Base-by-base conservation (phyloP, 1,140 invertebrate species). In the Aphis craccivora region DNA sequence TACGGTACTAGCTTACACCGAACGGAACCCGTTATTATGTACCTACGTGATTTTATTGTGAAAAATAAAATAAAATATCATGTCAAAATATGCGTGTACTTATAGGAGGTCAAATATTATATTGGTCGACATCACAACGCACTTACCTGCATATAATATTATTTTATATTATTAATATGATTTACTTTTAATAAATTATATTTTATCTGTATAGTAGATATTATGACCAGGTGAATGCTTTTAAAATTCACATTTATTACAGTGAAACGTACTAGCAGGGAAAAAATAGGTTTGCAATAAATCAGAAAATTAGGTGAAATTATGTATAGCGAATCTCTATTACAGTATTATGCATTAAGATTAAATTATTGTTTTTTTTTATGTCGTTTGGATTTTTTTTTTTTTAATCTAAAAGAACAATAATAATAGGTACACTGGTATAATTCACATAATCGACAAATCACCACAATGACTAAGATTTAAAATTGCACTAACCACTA, bases 21-120 rank as follows among this genome's bases (percentile, higher is more conserved):
- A 45, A 90, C 88, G 37, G 22, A 89, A 90, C 89, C 89, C 22
- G 37, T 90, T n/a, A 90, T 90, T 90, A 90, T 18, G 18, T 23
- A 30, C 30, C n/a, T n/a, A 88, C 48, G 87, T 88, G 48, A n/a
- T n/a, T 35, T 76, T 76, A 76, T 76, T 76, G 60, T 76, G n/a
- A n/a, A 76, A 76, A 76, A 76, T 0, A 76, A 76, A 67, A 76
- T 0, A 76, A 35, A n/a, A 76, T n/a, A 76, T 76, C 60, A 76
- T 76, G 30, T 76, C 30, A 76, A 76, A 76, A n/a, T n/a, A 35
- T 7, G 53, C 22, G 4, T n/a, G n/a, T 76, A 76, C 48, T 14
- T 76, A 76, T 76, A 76, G 11, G 60, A 76, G 60, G 30, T 76
- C 60, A 76, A 76, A 76, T 45, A 11, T 45, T 14, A 76, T n/a